Percentiles rank a stretch among this genome's conserved stretches.
phyloP scores from a whole-genome alignment of 2,113 vertebrate genomes.

The Baryphthengus martii region DNA sequence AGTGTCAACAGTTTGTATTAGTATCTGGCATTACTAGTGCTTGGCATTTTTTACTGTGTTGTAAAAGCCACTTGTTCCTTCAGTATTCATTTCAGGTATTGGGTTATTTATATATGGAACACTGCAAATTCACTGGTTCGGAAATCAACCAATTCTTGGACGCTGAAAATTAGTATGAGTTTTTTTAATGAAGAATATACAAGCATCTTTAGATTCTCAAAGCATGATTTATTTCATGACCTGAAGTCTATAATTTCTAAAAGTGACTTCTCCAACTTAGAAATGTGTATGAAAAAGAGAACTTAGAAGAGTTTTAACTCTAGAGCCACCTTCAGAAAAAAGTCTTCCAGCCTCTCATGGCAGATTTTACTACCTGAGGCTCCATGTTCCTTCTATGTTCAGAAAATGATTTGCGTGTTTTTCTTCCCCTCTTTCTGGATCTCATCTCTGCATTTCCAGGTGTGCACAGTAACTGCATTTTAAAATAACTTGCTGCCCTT shows the following conservation, averaged over 20 bases:
- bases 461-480: neutral
- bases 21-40: neutral
- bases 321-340: neutral
- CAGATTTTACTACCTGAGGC: neutral
- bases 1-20: neutral
- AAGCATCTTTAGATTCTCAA: neutral
- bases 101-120: neutral
- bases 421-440: neutral
- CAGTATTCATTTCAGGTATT: neutral
- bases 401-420: neutral
- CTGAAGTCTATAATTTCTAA: neutral
- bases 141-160: neutral
- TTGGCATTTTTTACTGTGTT: neutral
- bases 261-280: neutral
- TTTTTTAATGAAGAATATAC: neutral
- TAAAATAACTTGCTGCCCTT: neutral
- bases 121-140: neutral
- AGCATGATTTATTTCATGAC: neutral
- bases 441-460: neutral
- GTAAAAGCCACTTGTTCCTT: slow-evolving; percentile 11
- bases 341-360: neutral
- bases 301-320: neutral
- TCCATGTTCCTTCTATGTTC: rapidly evolving
- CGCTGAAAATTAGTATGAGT: neutral
- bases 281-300: neutral